Conservation (phyloP, 2,797 vertebrate species). For the Ficedula albicollis region DNA sequence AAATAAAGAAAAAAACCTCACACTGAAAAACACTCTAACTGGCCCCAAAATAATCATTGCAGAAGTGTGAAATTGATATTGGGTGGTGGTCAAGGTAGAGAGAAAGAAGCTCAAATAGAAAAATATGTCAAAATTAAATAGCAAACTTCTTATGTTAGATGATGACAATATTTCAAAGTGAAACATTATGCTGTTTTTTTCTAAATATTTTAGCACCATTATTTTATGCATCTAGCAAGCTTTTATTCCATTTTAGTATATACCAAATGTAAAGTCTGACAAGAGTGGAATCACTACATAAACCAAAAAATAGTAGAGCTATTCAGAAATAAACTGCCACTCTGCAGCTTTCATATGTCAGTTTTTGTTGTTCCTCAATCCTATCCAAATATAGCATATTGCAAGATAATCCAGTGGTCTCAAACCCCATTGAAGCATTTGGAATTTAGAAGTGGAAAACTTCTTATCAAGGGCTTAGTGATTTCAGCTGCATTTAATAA, state of each 20-base stretch:
- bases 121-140: not conserved
- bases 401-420: not conserved
- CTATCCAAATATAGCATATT: not conserved
- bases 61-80: not conserved
- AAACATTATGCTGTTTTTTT: not conserved
- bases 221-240: not conserved
- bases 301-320: not conserved
- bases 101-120: not conserved
- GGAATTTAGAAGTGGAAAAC: not conserved
- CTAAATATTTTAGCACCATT: not conserved
- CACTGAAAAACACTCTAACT: not conserved
- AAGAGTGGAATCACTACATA: not conserved
- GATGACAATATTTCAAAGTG: not conserved
- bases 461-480: not conserved
- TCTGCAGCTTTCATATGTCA: not conserved
- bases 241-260: not conserved
- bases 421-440: not conserved
- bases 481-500: not conserved
- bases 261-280: not conserved
- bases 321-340: not conserved
- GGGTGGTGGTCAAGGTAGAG: not conserved
- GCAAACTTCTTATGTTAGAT: not conserved
- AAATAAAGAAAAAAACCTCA: rapidly evolving
- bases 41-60: not conserved
- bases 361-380: not conserved